Percentiles rank a stretch among this genome's conserved stretches.
Conservation (phyloP, 2,113 vertebrate species). For the Rattus norvegicus region GRCr8 NC_086019.1:228185501-228186000, state of each 20-base stretch:
- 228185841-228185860: slow-evolving; percentile 48
- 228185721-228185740: slow-evolving; percentile 5
- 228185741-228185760: neutral
- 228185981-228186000: neutral
- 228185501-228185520: slow-evolving; percentile 18
- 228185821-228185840: neutral
- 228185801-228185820: neutral
- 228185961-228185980: neutral
- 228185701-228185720: slow-evolving; percentile 6
- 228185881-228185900: slow-evolving; percentile 22
- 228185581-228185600: slow-evolving; percentile 45
- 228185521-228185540: neutral
- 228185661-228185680: neutral
- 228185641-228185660: neutral
- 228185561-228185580: slow-evolving; percentile 54
- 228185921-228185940: neutral
- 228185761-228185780: too few relatives aligned
- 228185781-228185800: neutral
- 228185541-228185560: slow-evolving; percentile 53
- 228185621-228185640: slow-evolving; percentile 54
- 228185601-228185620: neutral
- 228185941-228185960: neutral
- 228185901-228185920: neutral
- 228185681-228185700: neutral
- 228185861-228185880: slow-evolving; percentile 12